These are phyloP conservation scores for Iguana delicatissima DNA, from an alignment of 2,797 vertebrate genomes.

Conservation along the genomic window DNA sequence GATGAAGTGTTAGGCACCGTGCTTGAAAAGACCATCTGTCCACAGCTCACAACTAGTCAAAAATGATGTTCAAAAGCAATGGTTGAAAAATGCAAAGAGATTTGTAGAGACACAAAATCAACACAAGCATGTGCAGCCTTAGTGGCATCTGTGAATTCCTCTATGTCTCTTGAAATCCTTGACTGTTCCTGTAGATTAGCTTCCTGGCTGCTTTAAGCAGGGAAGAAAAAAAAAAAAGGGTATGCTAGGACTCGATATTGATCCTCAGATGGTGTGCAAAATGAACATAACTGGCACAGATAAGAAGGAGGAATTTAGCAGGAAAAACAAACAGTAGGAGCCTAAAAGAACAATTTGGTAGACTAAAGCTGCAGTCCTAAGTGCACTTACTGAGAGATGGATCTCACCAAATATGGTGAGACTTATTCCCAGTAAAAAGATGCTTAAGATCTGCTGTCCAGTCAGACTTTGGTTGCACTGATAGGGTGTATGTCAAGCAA, in stretches of 20 bases:
- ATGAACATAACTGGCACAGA: conserved; percentile 32
- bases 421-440: background rate
- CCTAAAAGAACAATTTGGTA: conserved; percentile 11
- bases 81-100: conserved; percentile 23
- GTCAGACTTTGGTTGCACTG: background rate
- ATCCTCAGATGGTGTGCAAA: conserved; percentile 38
- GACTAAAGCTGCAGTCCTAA: background rate
- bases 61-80: conserved; percentile 5
- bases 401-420: background rate
- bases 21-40: conserved; percentile 30
- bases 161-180: conserved; percentile 20
- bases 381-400: background rate
- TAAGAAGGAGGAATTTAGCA: conserved; percentile 21
- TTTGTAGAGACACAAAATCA: conserved; percentile 24
- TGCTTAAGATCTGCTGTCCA: background rate
- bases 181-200: conserved; percentile 32
- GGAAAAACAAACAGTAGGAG: conserved; percentile 27
- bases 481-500: conserved; percentile 13
- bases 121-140: background rate
- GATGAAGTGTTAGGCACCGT: conserved; percentile 20
- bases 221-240: background rate
- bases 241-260: conserved; percentile 17
- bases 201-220: conserved; percentile 32
- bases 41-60: background rate
- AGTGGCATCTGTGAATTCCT: conserved; percentile 29